Evolutionary conservation across 2,888 invertebrate species (phyloP).

Genomic region (Dexiosoma caninum): DNA sequence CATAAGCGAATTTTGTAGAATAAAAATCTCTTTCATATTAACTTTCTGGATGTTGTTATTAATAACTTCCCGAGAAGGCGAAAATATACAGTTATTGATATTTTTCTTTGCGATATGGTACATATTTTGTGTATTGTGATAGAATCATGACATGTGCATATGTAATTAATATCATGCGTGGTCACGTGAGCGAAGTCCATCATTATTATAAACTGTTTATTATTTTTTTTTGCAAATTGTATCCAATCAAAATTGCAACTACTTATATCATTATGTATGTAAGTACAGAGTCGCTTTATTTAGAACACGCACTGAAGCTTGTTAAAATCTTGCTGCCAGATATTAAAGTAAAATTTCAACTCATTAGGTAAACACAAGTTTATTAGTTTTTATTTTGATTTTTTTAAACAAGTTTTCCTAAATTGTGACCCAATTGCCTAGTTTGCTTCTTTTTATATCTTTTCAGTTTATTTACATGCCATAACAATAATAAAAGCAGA

Average conservation of each 20-base stretch:
- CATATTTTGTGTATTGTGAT: too few species aligned
- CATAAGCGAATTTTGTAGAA: too few species aligned
- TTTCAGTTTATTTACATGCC: conserved; percentile 64
- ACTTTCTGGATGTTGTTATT: too few species aligned
- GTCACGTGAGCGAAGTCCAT: too few species aligned
- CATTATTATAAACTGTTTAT: too few species aligned
- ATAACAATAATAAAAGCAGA: conserved; percentile 41
- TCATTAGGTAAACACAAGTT: conserved; percentile 29
- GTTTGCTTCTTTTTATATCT: conserved; percentile 60
- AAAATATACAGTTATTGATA: too few species aligned
- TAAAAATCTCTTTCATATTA: too few species aligned
- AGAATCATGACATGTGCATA: too few species aligned
- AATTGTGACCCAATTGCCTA: conserved; percentile 77
- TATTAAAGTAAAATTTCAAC: neutral
- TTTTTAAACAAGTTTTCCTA: conserved; percentile 74
- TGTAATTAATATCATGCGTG: too few species aligned
- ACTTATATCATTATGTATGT: neutral
- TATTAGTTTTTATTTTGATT: conserved; percentile 24
- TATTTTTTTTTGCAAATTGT: neutral
- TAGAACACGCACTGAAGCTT: conserved; percentile 30
- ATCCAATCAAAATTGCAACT: conserved; percentile 5
- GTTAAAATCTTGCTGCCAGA: conserved; percentile 1
- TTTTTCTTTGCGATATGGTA: too few species aligned
- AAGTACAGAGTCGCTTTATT: neutral
- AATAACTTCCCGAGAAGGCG: too few species aligned